These are phyloP conservation scores for Diaphora mendica DNA, from an alignment of 2,888 invertebrate species.

Conservation along the genomic window DNA sequence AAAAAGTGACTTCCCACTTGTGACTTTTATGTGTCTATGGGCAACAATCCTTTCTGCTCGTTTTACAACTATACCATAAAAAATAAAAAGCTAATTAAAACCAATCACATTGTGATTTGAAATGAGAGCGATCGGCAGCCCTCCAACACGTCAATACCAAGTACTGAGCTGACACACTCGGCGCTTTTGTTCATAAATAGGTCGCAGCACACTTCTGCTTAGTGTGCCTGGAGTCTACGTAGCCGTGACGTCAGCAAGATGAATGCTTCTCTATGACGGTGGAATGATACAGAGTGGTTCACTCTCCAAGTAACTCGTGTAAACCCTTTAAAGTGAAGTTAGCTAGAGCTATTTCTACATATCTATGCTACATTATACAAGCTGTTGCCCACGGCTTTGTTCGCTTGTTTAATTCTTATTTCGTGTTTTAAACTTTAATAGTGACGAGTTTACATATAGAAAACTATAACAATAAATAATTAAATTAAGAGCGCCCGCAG, in stretches of 20 bases:
- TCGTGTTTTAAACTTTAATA: no score
- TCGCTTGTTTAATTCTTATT: no score
- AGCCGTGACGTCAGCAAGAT: constrained; percentile 21
- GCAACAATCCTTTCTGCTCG: no score
- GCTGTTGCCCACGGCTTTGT: no score
- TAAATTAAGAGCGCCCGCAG: no score
- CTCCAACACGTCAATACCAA: constrained; percentile 38
- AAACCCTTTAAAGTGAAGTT: background rate
- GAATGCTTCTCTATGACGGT: constrained; percentile 27
- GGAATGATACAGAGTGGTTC: constrained; percentile 28
- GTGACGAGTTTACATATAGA: no score
- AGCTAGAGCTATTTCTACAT: background rate
- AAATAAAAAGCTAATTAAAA: background rate
- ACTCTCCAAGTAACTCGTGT: background rate
- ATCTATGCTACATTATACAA: background rate
- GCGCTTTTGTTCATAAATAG: constrained; percentile 64
- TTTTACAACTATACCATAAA: background rate
- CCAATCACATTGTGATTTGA: background rate
- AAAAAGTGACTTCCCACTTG: no score
- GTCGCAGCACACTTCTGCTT: constrained; percentile 59
- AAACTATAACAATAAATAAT: no score
- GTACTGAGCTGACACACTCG: constrained; percentile 48
- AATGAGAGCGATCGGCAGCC: constrained; percentile 1
- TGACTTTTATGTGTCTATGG: no score
- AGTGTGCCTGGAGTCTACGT: constrained; percentile 12